Evolutionary conservation across 35 echinoderm and acorn worm genomes (phyloP).

Genomic region (Ophiothrix spiculata): DNA sequence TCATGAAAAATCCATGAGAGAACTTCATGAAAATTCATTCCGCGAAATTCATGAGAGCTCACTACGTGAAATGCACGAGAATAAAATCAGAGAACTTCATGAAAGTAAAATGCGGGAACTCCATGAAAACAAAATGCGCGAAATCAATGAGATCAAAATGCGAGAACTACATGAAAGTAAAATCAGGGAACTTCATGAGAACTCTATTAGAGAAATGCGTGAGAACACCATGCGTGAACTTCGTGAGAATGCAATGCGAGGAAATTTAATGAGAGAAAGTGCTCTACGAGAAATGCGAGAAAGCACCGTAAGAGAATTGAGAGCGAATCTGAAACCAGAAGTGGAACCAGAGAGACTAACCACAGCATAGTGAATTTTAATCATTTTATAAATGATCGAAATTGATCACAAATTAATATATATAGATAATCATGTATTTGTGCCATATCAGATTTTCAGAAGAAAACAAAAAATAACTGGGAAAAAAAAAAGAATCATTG

Average conservation of each 20-base stretch:
- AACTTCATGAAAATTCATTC: neutral
- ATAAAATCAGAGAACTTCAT: neutral
- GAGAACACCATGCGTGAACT: slow-evolving; percentile 1
- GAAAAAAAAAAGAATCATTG: no score
- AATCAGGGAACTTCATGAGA: neutral
- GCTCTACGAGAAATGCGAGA: slow-evolving; percentile 4
- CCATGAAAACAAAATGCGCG: neutral
- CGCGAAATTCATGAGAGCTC: neutral
- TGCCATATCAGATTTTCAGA: no score
- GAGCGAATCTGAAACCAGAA: neutral
- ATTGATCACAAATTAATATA: no score
- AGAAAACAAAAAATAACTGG: no score
- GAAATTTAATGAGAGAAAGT: neutral
- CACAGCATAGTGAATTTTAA: no score
- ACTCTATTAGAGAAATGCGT: neutral
- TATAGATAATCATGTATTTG: no score
- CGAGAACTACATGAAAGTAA: neutral
- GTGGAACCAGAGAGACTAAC: neutral
- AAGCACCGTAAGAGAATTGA: neutral
- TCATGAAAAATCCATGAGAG: neutral
- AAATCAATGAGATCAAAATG: neutral
- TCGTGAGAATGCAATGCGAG: neutral
- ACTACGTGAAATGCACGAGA: neutral
- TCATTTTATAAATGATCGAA: no score
- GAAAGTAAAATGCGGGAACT: neutral